phyloP scores from a whole-genome alignment of 1,140 invertebrate genomes.

The Brachionus plicatilis region DNA sequence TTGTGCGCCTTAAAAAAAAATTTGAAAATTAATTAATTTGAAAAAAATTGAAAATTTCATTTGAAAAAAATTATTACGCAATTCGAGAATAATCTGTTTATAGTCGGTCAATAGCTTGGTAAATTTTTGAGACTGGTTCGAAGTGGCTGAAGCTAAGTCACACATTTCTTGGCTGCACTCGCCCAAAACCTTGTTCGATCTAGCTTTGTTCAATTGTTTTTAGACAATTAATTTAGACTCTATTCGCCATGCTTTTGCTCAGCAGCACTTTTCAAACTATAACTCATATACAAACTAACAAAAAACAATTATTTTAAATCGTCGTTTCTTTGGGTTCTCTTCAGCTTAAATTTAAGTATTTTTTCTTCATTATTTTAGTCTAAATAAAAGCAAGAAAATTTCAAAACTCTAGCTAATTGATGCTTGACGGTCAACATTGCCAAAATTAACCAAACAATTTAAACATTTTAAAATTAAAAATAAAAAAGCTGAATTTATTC shows the following conservation, averaged over 20 bases:
- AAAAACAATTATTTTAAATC: neutral
- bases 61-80: neutral
- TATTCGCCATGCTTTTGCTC: neutral
- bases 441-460: neutral
- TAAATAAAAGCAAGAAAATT: neutral
- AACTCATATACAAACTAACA: neutral
- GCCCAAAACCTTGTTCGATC: neutral
- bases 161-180: neutral
- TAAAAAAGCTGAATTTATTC: neutral
- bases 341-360: neutral
- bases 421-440: neutral
- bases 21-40: too few species aligned
- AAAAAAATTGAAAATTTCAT: too few species aligned
- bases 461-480: neutral
- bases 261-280: neutral
- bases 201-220: neutral
- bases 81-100: slow-evolving; percentile 30
- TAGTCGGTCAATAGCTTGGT: slow-evolving; percentile 14
- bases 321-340: neutral
- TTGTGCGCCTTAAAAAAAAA: slow-evolving; percentile 64
- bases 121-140: neutral
- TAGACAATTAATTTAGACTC: neutral
- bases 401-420: neutral
- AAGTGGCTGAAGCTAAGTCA: neutral
- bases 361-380: slow-evolving; percentile 20